Base-by-base conservation (phyloP, 2,797 vertebrate genomes). In the Peromyscus melanophrys region DNA sequence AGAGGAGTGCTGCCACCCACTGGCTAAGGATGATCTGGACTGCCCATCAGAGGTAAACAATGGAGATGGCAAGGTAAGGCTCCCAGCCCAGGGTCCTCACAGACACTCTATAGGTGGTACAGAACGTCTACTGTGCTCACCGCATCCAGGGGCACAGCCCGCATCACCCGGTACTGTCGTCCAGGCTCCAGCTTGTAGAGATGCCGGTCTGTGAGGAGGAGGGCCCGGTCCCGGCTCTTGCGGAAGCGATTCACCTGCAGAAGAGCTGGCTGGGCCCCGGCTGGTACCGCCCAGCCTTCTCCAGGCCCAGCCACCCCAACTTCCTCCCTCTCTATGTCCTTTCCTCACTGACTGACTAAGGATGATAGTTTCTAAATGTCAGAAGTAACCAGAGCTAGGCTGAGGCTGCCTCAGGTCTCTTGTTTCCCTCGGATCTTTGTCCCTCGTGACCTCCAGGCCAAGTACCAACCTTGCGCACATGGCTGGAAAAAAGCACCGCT, bases 181-280 rank as follows among this genome's bases (percentile, higher is more conserved):
- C 97, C 98, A 0, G 99, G 99, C 43, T 99, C 99, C 98, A 99
- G 96, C 98, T 99, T 99, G 99, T 99, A 99, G 96, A 99, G 31
- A 93, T 99, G 99, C 95, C 98, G 99, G 97, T 99, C 99, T 0
- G 99, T 99, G 98, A 99, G 91, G 40, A 99, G 98, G 46, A 99
- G 97, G 19, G 99, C 99, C 13, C 99, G 98, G 98, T 99, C 99
- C 10, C 99, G 99, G 97, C 98, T 99, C 98, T 99, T 99, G 95
- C 98, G 99, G 93, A 99, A 99, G 95, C 99, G 98, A 92, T 99
- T 99, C 96, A 99, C 96, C 98, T 98, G 90, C 0, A 4, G 71
- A 49, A 83, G 40, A 57, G n/a, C 25, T 34, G 23, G 31, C 21
- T 59, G 34, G 11, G 23, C 14, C 29, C 49, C 46, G 29, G 63